Base-by-base conservation (phyloP, 2,888 invertebrate species). In the Muscina levida region DNA sequence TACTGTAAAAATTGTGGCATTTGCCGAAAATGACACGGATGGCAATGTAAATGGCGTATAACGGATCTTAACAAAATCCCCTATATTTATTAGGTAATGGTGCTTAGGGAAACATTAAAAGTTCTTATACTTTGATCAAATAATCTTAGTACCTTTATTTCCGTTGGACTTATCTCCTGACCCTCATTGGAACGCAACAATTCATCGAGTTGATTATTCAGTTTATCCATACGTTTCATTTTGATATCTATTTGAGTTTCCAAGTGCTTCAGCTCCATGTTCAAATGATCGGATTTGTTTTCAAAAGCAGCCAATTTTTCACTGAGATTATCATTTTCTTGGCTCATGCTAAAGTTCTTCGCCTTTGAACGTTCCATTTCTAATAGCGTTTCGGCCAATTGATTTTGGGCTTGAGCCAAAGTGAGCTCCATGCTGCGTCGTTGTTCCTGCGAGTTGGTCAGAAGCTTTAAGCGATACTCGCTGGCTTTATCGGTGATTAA, bases 401-500 rank as follows among this genome's bases (percentile, higher is more conserved):
- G 72, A 93, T 92, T 86, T 93, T 93, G 82, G 91, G 90, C 86
- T 77, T 88, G 85, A 0, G 88, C 85, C 51, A 90, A 83, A n/a
- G 85, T 86, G 22, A 88, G 75, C 82, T 91, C 92, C 59, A 91
- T 85, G 22, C 88, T 87, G 39, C 91, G 88, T 51, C 92, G 90
- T 51, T 88, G 87, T 37, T 91, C 91, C 79, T 92, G 92, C 0
- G 89, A 83, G 26, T 91, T 90, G 13, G 89, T 87, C 3, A 93
- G 84, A 5, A 91, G 82, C 85, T 92, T 92, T 19, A 89, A 77
- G 6, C 90, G 87, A 79, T 88, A 90, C 87, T 93, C 90, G 3
- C 94, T 93, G 0, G 94, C 93, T 85, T 95, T 95, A 84, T 95
- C 94, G 53, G 93, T 93, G 4, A 94, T 92, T 4, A 94, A 87